Conservation (phyloP, 2,113 vertebrate genomes). For the Elephas maximus region DNA sequence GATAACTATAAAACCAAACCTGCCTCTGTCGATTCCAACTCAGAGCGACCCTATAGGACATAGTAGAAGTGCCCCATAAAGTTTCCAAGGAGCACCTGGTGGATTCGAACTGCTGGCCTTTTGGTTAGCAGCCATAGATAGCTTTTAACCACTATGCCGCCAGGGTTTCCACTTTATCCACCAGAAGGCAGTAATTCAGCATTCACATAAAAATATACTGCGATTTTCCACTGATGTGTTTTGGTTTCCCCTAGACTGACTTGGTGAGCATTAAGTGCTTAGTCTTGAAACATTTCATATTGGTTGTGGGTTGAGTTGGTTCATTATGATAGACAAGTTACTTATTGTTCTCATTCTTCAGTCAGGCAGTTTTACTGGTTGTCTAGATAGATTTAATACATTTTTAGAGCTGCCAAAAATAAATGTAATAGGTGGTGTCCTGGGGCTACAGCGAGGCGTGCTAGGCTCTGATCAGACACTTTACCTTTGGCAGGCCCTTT, state of each 20-base stretch:
- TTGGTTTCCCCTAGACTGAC: neutral
- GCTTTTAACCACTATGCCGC: too few species aligned
- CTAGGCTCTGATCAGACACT: slow-evolving; percentile 38
- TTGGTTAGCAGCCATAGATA: too few species aligned
- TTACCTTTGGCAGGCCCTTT: slow-evolving; percentile 53
- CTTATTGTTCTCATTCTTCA: slow-evolving; percentile 49
- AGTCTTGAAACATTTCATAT: neutral
- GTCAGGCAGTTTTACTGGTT: slow-evolving; percentile 24
- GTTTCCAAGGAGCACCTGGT: too few species aligned
- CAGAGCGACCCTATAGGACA: too few species aligned
- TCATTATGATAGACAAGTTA: slow-evolving; percentile 55
- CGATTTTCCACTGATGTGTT: neutral
- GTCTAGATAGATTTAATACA: slow-evolving; percentile 25
- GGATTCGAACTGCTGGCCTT: too few species aligned
- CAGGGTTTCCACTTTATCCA: neutral
- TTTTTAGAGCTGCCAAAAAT: slow-evolving; percentile 64
- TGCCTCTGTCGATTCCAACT: too few species aligned
- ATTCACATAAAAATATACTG: neutral
- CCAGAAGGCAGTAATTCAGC: neutral
- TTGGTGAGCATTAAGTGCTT: neutral
- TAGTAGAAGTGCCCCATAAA: too few species aligned
- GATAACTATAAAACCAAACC: neutral
- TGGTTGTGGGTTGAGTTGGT: slow-evolving; percentile 23
- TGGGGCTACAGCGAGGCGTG: neutral
- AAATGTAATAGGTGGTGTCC: slow-evolving; percentile 29